phyloP scores from a whole-genome alignment of 2,113 vertebrate species.

The Cisticola juncidis region DNA sequence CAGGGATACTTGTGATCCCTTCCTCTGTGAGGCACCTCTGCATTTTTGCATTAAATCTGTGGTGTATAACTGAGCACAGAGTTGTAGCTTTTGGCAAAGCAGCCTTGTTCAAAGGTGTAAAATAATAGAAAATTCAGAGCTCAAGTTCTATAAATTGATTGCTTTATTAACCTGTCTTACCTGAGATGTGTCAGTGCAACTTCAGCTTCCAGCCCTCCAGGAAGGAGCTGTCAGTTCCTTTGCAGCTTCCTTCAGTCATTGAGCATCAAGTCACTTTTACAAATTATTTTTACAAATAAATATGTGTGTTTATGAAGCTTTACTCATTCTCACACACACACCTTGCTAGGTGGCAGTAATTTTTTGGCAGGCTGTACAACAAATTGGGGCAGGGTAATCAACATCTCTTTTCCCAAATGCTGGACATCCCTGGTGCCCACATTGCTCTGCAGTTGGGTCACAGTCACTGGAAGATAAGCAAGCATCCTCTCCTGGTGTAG shows the following conservation, averaged over 20 bases:
- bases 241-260: background rate
- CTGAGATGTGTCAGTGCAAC: background rate
- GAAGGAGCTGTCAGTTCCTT: background rate
- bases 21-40: background rate
- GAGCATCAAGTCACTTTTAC: background rate
- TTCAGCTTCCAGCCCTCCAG: background rate
- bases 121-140: background rate
- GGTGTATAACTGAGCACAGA: accelerated
- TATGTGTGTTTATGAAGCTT: background rate
- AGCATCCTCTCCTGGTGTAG: background rate
- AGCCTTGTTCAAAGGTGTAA: background rate
- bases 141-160: background rate
- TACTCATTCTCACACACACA: background rate
- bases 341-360: background rate
- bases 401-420: background rate
- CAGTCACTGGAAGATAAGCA: background rate
- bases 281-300: background rate
- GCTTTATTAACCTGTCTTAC: background rate
- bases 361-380: background rate
- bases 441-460: background rate
- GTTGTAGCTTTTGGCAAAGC: background rate
- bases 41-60: background rate
- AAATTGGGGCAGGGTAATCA: background rate
- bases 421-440: background rate
- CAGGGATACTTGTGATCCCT: background rate